These are phyloP conservation scores for Heliothis virescens DNA, from an alignment of 1,140 invertebrate species.

Conservation along the genomic window DNA sequence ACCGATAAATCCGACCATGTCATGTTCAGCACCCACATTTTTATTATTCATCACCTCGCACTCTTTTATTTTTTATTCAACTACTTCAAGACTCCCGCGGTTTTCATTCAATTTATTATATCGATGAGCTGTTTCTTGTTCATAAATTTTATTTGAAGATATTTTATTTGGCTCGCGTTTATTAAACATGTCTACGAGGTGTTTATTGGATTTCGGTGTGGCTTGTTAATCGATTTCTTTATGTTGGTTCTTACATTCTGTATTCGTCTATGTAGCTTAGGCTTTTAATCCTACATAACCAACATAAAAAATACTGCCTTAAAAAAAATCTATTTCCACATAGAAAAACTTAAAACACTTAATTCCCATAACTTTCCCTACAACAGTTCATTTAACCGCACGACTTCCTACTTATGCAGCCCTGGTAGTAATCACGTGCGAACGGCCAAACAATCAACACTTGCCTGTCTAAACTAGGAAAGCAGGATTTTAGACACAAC, in stretches of 20 bases:
- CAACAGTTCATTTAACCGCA: conserved; percentile 2
- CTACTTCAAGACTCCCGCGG: conserved; percentile 25
- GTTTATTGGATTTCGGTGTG: conserved; percentile 22
- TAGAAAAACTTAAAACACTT: conserved; percentile 16
- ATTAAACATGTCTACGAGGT: conserved; percentile 13
- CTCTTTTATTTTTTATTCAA: conserved; percentile 32
- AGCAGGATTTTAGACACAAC: conserved; percentile 37
- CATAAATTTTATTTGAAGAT: conserved; percentile 24
- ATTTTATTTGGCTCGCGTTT: conserved; percentile 3
- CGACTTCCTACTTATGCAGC: conserved; percentile 27
- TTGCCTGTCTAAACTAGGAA: conserved; percentile 32
- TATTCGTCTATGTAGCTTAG: too few relatives aligned
- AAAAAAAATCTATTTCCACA: conserved; percentile 12
- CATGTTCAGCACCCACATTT: conserved; percentile 42
- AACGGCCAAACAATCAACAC: conserved; percentile 41
- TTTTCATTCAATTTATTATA: conserved; percentile 22
- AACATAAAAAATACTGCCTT: background rate
- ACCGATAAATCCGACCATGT: conserved; percentile 32
- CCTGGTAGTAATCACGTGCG: conserved; percentile 35
- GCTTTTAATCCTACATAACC: background rate
- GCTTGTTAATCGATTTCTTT: conserved; percentile 29
- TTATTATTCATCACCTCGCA: conserved; percentile 41
- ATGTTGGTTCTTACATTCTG: background rate
- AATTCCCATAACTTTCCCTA: background rate
- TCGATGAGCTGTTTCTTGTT: conserved; percentile 25